Evolutionary conservation across 1,140 invertebrate genomes (phyloP).

Genomic region (Zaprionus inermis): DNA sequence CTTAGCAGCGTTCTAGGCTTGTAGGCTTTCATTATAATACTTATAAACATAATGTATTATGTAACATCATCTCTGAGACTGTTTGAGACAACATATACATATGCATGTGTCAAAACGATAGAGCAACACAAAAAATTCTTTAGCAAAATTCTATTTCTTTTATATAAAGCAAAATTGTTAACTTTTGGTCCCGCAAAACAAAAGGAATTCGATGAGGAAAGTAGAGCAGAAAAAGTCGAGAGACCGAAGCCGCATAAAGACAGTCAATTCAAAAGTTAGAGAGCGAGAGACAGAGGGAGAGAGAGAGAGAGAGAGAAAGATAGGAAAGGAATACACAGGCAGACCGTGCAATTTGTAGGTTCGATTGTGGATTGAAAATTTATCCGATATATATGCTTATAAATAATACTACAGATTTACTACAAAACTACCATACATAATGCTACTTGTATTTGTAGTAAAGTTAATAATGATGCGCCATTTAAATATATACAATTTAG

Average conservation of each 20-base stretch:
- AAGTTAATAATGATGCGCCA: slow-evolving; percentile 76
- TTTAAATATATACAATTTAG: slow-evolving; percentile 76
- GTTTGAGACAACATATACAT: slow-evolving; percentile 28
- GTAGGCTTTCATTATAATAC: slow-evolving; percentile 34
- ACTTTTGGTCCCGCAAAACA: slow-evolving; percentile 26
- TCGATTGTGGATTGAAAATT: slow-evolving; percentile 58
- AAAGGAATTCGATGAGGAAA: slow-evolving; percentile 8
- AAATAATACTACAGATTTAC: slow-evolving; percentile 20
- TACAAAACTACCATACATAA: slow-evolving; percentile 7
- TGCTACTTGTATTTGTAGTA: slow-evolving; percentile 58
- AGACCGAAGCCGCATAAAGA: slow-evolving; percentile 8
- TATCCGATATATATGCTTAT: slow-evolving; percentile 53
- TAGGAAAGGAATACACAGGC: slow-evolving; percentile 43
- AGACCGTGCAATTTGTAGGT: slow-evolving; percentile 80
- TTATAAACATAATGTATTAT: slow-evolving; percentile 18
- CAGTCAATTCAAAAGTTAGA: slow-evolving; percentile 8
- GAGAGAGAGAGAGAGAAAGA: background rate
- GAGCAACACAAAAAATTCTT: slow-evolving; percentile 33
- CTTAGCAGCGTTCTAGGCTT: slow-evolving; percentile 47
- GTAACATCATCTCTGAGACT: slow-evolving; percentile 49
- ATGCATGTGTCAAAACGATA: slow-evolving; percentile 16
- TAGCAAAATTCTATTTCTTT: slow-evolving; percentile 49
- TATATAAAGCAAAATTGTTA: slow-evolving; percentile 40
- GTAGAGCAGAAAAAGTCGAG: slow-evolving; percentile 1
- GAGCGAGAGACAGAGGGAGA: slow-evolving; percentile 15